Base-by-base conservation (phyloP, 2,888 invertebrate genomes). In the Hydraecia micacea region DNA sequence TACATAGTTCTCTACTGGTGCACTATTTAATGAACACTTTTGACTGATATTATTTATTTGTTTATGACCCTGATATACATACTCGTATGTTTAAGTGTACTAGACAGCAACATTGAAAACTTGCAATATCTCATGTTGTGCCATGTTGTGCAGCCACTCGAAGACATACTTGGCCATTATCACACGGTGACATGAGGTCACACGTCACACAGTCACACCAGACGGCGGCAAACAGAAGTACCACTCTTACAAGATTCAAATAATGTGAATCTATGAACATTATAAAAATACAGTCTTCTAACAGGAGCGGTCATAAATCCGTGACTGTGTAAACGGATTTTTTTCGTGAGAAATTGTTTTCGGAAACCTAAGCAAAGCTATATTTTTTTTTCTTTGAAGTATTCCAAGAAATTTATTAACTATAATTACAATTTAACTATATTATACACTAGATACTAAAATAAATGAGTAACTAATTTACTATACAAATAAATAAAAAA, bases 111-210 rank as follows among this genome's bases (percentile, higher is more conserved):
- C 28, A 62, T 39, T 39, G 39, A 13, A 28, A 25, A 13, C 4
- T 39, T 71, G n/a, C 13, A 42, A 28, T 25, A 71, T 28, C 11
- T 71, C 13, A 42, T 39, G 28, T 9, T 63, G 13, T 8, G 28
- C 21, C 21, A n/a, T n/a, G n/a, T n/a, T n/a, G 28, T 71, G 28
- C 28, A 62, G 39, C 62, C 25, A 9, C 25, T 32, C 32, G 49
- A 36, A 32, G 32, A 9, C 15, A 52, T 36, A 52, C 6, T 36
- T 46, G 46, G 28, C 46, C 46, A 68, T 46, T 68, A 68, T 68
- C 21, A 36, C 60, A 36, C 21, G 11, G 8, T 65, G 63, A 78
- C 42, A 55, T 36, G 77, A 36, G 63, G 49, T 76, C 76, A 76
- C 62, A 62, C 28, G 13, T n/a, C 36, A 36, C 18, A 55, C 25